phyloP scores from a whole-genome alignment of 92 coral and sea anemone species.

The Paramuricea clavata region DNA sequence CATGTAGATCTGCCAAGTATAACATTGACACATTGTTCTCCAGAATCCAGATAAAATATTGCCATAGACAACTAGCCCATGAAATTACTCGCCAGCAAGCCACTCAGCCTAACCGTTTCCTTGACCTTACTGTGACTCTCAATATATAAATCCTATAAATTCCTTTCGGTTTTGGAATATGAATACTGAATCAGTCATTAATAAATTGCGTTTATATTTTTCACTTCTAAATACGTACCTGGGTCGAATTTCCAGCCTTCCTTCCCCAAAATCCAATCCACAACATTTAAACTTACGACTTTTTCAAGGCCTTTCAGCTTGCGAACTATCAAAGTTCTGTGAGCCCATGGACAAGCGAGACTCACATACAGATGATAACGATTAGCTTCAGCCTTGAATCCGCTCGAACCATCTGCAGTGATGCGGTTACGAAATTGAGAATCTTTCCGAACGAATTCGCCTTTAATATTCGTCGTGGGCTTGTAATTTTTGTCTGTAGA shows the following conservation, averaged over 20 bases:
- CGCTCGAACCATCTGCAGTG: conserved; percentile 86
- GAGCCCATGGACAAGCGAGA: conserved; percentile 90
- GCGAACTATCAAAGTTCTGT: conserved; percentile 76
- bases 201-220: no score
- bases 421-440: conserved; percentile 75
- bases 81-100: no score
- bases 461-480: conserved; percentile 56
- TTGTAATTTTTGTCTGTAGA: neutral
- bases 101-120: no score
- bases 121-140: no score
- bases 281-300: conserved; percentile 70
- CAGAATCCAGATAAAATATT: no score
- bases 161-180: no score
- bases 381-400: conserved; percentile 81
- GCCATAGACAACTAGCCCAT: no score
- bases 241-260: conserved; percentile 78
- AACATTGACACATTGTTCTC: no score
- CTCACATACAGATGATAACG: conserved; percentile 90
- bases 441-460: conserved; percentile 70
- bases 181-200: neutral
- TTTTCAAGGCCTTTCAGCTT: conserved; percentile 88
- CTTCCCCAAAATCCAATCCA: conserved; percentile 72
- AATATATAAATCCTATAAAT: no score
- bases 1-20: no score
- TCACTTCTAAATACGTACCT: no score